phyloP scores from a whole-genome alignment of 2,797 vertebrate genomes.

The Lindbergichthys nudifrons region DNA sequence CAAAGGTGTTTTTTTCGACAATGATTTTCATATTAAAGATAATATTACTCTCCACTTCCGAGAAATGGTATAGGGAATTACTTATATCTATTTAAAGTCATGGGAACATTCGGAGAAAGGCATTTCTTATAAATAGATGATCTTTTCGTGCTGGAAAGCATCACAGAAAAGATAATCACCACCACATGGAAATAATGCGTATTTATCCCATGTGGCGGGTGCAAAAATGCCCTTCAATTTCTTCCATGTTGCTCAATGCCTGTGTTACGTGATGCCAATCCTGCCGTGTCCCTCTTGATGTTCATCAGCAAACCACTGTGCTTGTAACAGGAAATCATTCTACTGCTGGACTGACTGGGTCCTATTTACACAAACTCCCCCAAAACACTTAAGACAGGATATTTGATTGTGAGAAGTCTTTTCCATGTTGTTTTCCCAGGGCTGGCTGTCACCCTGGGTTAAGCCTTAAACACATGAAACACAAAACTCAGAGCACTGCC shows the following conservation, averaged over 20 bases:
- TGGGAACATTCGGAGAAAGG: conserved; percentile 20
- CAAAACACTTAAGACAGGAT: conserved; percentile 82
- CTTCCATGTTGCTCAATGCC: conserved; percentile 41
- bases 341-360: conserved; percentile 67
- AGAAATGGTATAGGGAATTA: conserved; percentile 49
- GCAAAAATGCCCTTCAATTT: conserved; percentile 47
- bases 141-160: conserved; percentile 25
- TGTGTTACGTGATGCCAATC: conserved; percentile 51
- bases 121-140: conserved; percentile 17
- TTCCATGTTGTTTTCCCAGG: conserved; percentile 76
- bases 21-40: conserved; percentile 78
- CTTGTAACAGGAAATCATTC: conserved; percentile 81
- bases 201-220: conserved; percentile 40
- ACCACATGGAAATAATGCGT: conserved; percentile 30
- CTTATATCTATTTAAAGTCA: conserved; percentile 62
- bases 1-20: conserved; percentile 65
- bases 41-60: conserved; percentile 69
- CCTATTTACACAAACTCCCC: conserved; percentile 81
- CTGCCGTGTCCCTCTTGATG: conserved; percentile 58
- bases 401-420: conserved; percentile 79
- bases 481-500: conserved; percentile 59
- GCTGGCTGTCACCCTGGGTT: conserved; percentile 71
- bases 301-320: conserved; percentile 70
- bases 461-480: conserved; percentile 67
- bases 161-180: conserved; percentile 19